Base-by-base conservation (phyloP, 2,113 vertebrate genomes). In the Rhinogobius similis region DNA sequence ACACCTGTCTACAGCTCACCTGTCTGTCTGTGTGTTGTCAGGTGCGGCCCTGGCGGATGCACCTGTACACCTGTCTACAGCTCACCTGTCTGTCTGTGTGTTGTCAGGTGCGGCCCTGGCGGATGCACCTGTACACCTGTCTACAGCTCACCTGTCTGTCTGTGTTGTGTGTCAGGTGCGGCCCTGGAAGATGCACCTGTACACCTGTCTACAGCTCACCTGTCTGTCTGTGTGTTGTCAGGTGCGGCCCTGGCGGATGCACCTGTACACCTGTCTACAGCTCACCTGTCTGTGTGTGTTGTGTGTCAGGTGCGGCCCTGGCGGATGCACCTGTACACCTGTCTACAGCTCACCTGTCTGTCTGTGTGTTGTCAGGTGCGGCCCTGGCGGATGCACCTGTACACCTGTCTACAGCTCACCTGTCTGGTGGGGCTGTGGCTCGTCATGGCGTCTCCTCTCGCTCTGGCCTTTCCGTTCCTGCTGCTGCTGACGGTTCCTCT, bases 391-490 rank as follows among this genome's bases (percentile, higher is more conserved):
- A 98, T 98, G 96, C 96, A 99, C 78, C 91, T 98, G 55, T 99
- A 93, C 92, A 99, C 96, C 0, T 85, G 84, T 1, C 75, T 99
- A 73, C 94, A 98, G 93, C 87, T 97, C 80, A 91, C 89, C 0
- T 98, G 96, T 76, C 92, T 99, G 86, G 94, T 93, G 0, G 75
- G 94, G 48, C 94, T 99, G 58, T 99, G 97, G 97, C 95, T 93
- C 0, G 95, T 99, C 86, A 98, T 99, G 97, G 96, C 96, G 27
- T 96, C 97, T 0, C 91, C 93, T 0, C 96, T 95, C 1, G 97
- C 97, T 0, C 88, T 98, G 76, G 96, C 96, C 52, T 98, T 98
- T 79, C 97, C 96, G 70, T 97, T 98, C 79, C 91, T 98, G 86
- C 93, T 98, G 88, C 95, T 98, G 90, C 91, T 98, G 86, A 98